A percentile compares a stretch with the other conserved stretches of the same genome.
These are phyloP conservation scores for Amblyornis subalaris DNA, from an alignment of 2,113 vertebrate species.

Conservation along the genomic window DNA sequence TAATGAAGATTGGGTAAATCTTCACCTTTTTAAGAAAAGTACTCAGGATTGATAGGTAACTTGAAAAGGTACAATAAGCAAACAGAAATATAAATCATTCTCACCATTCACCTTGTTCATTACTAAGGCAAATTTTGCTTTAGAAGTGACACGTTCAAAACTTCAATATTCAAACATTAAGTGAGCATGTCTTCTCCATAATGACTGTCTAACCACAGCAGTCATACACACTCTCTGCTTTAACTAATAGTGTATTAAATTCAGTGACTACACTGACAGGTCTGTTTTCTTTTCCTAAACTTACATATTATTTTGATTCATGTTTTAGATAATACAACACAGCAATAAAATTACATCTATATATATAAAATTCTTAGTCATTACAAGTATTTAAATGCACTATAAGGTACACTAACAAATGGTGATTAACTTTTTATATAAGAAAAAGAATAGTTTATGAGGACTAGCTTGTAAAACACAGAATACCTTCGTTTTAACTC, in stretches of 20 bases:
- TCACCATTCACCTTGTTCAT: slow-evolving; percentile 2
- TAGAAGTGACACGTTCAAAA: slow-evolving; percentile 42
- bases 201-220: slow-evolving; percentile 16
- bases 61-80: slow-evolving; percentile 42
- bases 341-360: neutral
- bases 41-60: neutral
- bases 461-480: neutral
- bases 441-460: neutral
- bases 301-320: slow-evolving; percentile 60
- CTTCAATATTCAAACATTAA: slow-evolving; percentile 50
- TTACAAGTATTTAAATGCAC: slow-evolving; percentile 35
- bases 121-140: slow-evolving; percentile 2
- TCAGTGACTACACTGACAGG: slow-evolving; percentile 30
- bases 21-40: slow-evolving; percentile 31
- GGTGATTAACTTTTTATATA: neutral
- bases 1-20: slow-evolving; percentile 12
- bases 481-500: neutral
- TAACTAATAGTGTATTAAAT: slow-evolving; percentile 56
- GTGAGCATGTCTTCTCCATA: slow-evolving; percentile 45
- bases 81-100: slow-evolving; percentile 36
- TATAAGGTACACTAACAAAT: neutral
- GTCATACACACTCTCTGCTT: slow-evolving; percentile 9
- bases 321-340: slow-evolving; percentile 51
- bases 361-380: slow-evolving; percentile 16
- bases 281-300: slow-evolving; percentile 56